Evolutionary conservation across 2,888 invertebrate genomes (phyloP), one percentile per base, ranked within the genome.

Genomic region (Aphrophora alni): DNA sequence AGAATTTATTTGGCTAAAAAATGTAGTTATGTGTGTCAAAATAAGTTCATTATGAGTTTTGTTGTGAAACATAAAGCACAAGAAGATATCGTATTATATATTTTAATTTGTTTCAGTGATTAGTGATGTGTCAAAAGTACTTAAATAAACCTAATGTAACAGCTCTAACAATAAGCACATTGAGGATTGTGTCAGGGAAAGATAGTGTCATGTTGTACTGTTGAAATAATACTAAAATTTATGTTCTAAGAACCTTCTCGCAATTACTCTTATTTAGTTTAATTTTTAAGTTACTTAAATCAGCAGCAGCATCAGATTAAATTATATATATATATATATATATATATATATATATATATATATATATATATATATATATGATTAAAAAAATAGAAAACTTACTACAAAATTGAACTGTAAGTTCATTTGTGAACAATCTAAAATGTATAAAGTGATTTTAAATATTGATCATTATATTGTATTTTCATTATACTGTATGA

Each of bases 401-500:
- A 8, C 3, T 33, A 33, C 33, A 33, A 33, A 59, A 59, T 59
- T 21, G 59, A 59, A 59, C 59, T 59, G 59, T 5, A 21, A 5
- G 21, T 59, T 59, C 59, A 73, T 73, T 78, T 78, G 51, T 78
- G 78, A 73, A 78, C 33, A 28, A 78, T 73, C 78, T 73, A 71
- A 78, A 71, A 78, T 78, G 78, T 78, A 79, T n/a, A 69, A 59
- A 72, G 26, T 51, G 75, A 78, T 38, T 71, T 71, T 44, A 72
- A 71, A 77, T 76, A 74, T 77, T 76, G 73, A 76, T 75, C 73
- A 80, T 77, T 77, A 77, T 80, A 77, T 80, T 77, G 80, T 80
- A 77, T 77, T 77, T 80, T 76, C 77, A 80, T 76, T 80, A 77
- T 80, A 76, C 71, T 80, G 77, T 77, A 80, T 80, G 77, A 80